phyloP scores from a whole-genome alignment of 2,113 vertebrate species.

The Vidua chalybeata region DNA sequence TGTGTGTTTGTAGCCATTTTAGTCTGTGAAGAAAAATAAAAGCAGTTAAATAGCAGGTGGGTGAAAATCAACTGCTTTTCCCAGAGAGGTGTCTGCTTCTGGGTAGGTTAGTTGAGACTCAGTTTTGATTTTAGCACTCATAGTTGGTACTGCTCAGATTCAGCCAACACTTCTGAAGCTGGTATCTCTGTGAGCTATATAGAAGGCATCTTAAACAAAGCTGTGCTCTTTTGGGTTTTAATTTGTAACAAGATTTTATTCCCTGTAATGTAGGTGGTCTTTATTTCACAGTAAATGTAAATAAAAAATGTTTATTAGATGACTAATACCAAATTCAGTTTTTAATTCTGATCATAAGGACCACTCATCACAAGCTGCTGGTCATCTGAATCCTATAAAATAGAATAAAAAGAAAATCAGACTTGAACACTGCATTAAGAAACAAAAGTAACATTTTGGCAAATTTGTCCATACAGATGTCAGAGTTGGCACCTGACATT shows the following conservation, averaged over 20 bases:
- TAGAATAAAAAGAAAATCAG: background rate
- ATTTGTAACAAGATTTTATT: background rate
- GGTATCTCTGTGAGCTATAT: background rate
- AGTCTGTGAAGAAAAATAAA: background rate
- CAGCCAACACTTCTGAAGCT: background rate
- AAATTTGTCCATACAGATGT: background rate
- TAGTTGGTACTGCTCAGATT: background rate
- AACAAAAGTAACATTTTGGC: background rate
- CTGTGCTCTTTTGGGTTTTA: background rate
- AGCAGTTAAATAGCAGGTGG: background rate
- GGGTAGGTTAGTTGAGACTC: background rate
- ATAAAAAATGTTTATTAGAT: background rate
- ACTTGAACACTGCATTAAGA: background rate
- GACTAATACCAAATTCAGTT: background rate
- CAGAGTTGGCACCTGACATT: background rate
- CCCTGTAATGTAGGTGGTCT: background rate
- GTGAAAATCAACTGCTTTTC: background rate
- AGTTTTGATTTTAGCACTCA: background rate
- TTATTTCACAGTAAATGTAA: background rate
- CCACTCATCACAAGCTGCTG: conserved; percentile 60
- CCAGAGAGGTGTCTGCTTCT: background rate
- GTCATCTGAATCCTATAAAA: conserved; percentile 68
- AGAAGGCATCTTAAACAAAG: background rate
- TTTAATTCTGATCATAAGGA: conserved; percentile 49
- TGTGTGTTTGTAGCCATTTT: background rate